These are phyloP conservation scores for Lota lota DNA, from an alignment of 2,113 vertebrate species.

Conservation along the genomic window DNA sequence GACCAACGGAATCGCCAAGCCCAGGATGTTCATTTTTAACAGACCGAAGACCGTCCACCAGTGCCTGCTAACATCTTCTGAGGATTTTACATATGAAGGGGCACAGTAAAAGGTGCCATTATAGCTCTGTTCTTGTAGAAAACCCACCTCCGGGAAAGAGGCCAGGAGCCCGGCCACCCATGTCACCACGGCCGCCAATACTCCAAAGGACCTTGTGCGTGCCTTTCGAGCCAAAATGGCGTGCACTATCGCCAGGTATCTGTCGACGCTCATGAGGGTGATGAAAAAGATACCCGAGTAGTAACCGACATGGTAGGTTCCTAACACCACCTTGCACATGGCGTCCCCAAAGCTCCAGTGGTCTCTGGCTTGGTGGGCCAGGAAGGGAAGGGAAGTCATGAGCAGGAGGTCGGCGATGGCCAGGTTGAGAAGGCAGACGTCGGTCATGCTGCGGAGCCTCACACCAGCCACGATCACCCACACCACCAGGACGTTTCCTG, in stretches of 20 bases:
- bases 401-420: slow-evolving; percentile 83
- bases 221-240: slow-evolving; percentile 79
- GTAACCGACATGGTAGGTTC: slow-evolving; percentile 77
- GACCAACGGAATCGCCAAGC: slow-evolving; percentile 55
- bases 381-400: slow-evolving; percentile 79
- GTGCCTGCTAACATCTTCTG: fast-evolving
- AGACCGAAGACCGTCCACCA: slow-evolving; percentile 27
- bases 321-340: slow-evolving; percentile 76
- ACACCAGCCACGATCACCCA: slow-evolving; percentile 77
- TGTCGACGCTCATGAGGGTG: slow-evolving; percentile 84
- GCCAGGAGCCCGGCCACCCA: slow-evolving; percentile 72
- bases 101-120: fast-evolving
- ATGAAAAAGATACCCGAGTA: slow-evolving; percentile 87
- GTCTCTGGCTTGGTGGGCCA: slow-evolving; percentile 71
- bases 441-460: slow-evolving; percentile 80
- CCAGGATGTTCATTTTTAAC: slow-evolving; percentile 69
- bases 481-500: slow-evolving; percentile 81
- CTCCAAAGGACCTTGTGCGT: slow-evolving; percentile 69
- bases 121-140: slow-evolving; percentile 15
- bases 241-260: slow-evolving; percentile 88
- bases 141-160: slow-evolving; percentile 76
- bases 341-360: slow-evolving; percentile 78
- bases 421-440: slow-evolving; percentile 88
- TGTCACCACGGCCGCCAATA: slow-evolving; percentile 63
- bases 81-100: neutral